Percentiles rank a stretch among this genome's conserved stretches.
These are phyloP conservation scores for Cyclopterus lumpus DNA, from an alignment of 2,797 vertebrate genomes.

Conservation along the genomic window DNA sequence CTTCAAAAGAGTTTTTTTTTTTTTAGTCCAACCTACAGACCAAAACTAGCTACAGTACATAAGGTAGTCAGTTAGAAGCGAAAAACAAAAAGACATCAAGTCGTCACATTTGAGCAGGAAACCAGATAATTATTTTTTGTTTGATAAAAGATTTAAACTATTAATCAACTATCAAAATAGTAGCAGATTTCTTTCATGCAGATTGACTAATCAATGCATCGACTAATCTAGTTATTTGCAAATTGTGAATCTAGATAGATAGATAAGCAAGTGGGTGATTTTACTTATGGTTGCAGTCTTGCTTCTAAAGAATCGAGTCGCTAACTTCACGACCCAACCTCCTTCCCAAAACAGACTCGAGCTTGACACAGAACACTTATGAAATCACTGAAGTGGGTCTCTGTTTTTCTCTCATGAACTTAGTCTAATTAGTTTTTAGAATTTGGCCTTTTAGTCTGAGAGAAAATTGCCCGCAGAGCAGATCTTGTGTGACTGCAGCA, in stretches of 20 bases:
- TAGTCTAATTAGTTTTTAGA: constrained; percentile 56
- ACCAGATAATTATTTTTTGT: neutral
- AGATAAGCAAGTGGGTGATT: neutral
- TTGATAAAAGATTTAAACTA: neutral
- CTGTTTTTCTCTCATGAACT: constrained; percentile 40
- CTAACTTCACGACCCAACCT: constrained; percentile 2
- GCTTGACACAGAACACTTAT: constrained; percentile 27
- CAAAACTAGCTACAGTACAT: neutral
- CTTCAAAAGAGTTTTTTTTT: neutral
- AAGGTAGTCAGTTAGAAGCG: too few relatives aligned
- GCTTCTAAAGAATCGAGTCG: neutral
- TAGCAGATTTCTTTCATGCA: neutral
- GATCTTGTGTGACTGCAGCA: constrained; percentile 41
- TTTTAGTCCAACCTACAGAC: neutral
- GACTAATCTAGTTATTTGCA: neutral
- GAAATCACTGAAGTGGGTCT: constrained; percentile 20
- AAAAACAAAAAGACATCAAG: neutral
- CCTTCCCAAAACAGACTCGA: neutral
- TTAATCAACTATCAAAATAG: neutral
- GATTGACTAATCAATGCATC: neutral
- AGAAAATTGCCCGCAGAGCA: constrained; percentile 66
- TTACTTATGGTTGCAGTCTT: neutral
- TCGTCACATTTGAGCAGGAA: neutral
- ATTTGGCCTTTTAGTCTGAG: constrained; percentile 60
- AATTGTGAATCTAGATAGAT: neutral